Evolutionary conservation across 35 echinoderm and acorn worm genomes (phyloP), one percentile per base, ranked within the genome.

Genomic region (Holothuria glaberrima): DNA sequence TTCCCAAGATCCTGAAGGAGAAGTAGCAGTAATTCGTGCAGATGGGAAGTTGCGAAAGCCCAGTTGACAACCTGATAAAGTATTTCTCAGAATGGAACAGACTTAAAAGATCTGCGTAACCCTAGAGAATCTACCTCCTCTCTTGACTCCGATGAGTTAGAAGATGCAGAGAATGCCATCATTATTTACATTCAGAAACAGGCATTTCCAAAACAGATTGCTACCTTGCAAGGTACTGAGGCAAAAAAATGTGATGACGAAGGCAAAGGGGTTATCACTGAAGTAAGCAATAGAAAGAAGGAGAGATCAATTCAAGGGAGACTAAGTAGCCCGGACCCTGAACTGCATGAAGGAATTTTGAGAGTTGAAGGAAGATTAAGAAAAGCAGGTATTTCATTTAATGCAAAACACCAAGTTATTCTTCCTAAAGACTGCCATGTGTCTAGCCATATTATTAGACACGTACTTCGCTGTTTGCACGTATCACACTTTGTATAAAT

Each of bases 301-400:
- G 29, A 22, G 26, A 28, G 12, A 6, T 18, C 14, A n/a, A 22
- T 12, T 61, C 20, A 36, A 48, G 32, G 36, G 59, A 64, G 18
- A 31, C 68, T 89, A 12, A 46, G 74, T 20, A 21, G 48, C n/a
- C n/a, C n/a, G n/a, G n/a, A n/a, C n/a, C n/a, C n/a, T n/a, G n/a
- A n/a, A n/a, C n/a, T n/a, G n/a, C n/a, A 56, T 90, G 56, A 45
- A 90, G 41, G 89, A 41, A 21, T 88, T 24, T 1, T 94, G 38
- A 59, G 72, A 75, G 93, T 94, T n/a, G 93, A 83, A 41, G 89
- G 93, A 70, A 86, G 93, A 65, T 28, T 91, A 2, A 36, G 82
- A n/a, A 64, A 91, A 64, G 72, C 71, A 78, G 22, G 5, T 6
- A 92, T 95, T 29, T 13, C 86, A 30, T 31, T 59, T 29, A 68